phyloP scores from a whole-genome alignment of 2,113 vertebrate genomes.

The Hiodon alosoides region DNA sequence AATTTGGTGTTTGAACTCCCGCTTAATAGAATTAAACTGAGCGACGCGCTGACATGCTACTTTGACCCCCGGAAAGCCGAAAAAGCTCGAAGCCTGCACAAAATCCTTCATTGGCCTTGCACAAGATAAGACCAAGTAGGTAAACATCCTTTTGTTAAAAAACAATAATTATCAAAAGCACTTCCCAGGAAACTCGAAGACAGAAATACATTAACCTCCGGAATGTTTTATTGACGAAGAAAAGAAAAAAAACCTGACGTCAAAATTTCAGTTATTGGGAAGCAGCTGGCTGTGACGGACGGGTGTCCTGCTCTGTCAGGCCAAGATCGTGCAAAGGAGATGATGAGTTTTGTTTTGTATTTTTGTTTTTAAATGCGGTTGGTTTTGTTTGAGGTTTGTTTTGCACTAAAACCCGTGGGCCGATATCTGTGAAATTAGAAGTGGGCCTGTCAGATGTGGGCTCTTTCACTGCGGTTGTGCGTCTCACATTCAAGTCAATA shows the following conservation, averaged over 20 bases:
- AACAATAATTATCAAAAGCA: conserved; percentile 49
- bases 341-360: conserved; percentile 27
- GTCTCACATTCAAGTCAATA: conserved; percentile 59
- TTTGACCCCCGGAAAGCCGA: conserved; percentile 43
- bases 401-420: conserved; percentile 43
- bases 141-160: conserved; percentile 49
- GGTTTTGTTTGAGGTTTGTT: conserved; percentile 33
- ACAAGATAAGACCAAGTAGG: conserved; percentile 47
- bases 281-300: conserved; percentile 18
- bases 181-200: conserved; percentile 36
- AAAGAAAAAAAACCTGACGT: background rate
- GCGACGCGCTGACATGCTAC: conserved; percentile 55
- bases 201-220: conserved; percentile 41
- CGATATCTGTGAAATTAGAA: conserved; percentile 56
- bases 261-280: conserved; percentile 12
- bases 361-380: too few species aligned
- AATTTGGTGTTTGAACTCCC: conserved; percentile 66
- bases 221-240: conserved; percentile 30
- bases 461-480: conserved; percentile 54
- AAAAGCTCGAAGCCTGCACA: conserved; percentile 37
- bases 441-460: conserved; percentile 53
- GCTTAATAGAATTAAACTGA: conserved; percentile 67
- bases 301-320: background rate
- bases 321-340: conserved; percentile 30
- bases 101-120: conserved; percentile 37